Evolutionary conservation across 2,113 vertebrate species (phyloP).

Genomic region (Porphyrio hochstetteri): DNA sequence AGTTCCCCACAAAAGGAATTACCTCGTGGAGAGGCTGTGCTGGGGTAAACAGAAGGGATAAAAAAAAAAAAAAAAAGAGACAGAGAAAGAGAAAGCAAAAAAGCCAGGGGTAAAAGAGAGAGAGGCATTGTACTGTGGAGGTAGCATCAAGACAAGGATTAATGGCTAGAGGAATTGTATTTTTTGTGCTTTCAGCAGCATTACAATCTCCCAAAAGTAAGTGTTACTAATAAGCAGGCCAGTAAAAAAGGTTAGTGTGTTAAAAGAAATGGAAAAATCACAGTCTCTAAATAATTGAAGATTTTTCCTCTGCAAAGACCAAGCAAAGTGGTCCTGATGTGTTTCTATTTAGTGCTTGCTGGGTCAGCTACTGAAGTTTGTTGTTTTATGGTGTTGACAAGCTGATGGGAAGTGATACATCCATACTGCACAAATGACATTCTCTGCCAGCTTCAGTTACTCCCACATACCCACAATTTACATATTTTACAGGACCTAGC

Average conservation of each 20-base stretch:
- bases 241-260: not conserved
- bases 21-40: constrained; percentile 56
- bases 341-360: not conserved
- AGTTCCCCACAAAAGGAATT: constrained; percentile 70
- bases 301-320: constrained; percentile 20
- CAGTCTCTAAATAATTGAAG: not conserved
- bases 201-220: constrained; percentile 53
- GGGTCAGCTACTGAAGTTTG: not conserved
- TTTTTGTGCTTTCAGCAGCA: constrained; percentile 53
- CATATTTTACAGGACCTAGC: not conserved
- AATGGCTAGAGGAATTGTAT: constrained; percentile 66
- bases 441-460: not conserved
- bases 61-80: not conserved
- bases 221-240: constrained; percentile 37
- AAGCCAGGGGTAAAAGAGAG: constrained; percentile 55
- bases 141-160: constrained; percentile 73
- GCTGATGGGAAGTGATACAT: rapidly evolving
- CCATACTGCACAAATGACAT: not conserved
- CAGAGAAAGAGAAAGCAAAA: constrained; percentile 7
- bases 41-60: constrained; percentile 37
- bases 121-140: constrained; percentile 65
- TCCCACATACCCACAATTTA: not conserved
- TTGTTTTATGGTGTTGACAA: not conserved
- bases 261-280: constrained; percentile 27
- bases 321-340: constrained; percentile 2